phyloP scores from a whole-genome alignment of 2,888 invertebrate genomes.

The Lamellibrachia columna region DNA sequence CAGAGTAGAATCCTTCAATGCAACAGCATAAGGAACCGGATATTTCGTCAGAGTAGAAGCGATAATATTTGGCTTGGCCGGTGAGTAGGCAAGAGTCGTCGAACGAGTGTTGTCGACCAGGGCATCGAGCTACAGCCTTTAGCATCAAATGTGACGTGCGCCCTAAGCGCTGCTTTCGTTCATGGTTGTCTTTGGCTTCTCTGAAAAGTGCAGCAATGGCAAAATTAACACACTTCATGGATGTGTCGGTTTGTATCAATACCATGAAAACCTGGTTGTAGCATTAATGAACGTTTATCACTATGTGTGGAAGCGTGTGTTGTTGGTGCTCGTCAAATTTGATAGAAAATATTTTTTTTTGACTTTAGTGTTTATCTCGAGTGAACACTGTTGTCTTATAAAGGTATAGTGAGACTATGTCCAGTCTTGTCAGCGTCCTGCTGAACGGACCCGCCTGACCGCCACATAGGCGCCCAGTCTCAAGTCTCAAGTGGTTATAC shows the following conservation, averaged over 20 bases:
- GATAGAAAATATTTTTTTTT: no score
- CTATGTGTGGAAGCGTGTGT: background rate
- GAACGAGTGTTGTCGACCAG: background rate
- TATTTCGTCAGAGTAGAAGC: background rate
- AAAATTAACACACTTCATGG: background rate
- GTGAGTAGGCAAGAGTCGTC: background rate
- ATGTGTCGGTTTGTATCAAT: background rate
- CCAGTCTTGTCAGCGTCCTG: no score
- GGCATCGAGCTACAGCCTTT: background rate
- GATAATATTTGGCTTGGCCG: background rate
- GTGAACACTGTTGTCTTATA: no score
- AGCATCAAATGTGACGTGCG: background rate
- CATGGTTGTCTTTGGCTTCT: background rate
- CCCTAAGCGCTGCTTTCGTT: background rate
- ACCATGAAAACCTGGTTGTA: background rate
- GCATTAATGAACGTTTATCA: background rate
- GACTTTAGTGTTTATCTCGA: no score
- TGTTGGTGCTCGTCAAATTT: no score
- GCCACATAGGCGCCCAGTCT: no score
- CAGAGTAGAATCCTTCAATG: background rate
- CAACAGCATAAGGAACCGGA: background rate
- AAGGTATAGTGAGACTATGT: no score
- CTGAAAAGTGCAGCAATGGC: background rate
- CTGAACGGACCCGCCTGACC: no score
- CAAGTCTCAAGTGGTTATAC: no score